Percentiles rank a stretch among this genome's conserved stretches.
Evolutionary conservation across 2,113 vertebrate species (phyloP).

Genomic region (Puffinus mauretanicus): DNA sequence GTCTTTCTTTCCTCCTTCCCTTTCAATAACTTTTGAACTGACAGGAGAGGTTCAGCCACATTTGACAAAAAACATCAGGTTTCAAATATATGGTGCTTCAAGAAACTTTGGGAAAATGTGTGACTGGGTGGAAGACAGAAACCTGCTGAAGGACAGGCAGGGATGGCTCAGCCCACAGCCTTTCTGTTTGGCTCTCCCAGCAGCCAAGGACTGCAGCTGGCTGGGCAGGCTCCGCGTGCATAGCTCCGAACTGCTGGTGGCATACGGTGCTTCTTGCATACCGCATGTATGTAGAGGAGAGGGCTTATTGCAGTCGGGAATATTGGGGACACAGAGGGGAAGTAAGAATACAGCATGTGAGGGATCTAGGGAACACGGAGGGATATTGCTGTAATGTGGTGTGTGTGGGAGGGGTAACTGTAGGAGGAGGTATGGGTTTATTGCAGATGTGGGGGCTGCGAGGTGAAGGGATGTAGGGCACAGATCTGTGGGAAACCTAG

Average conservation of each 20-base stretch:
- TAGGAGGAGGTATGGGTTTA: background rate
- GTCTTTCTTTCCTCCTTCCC: background rate
- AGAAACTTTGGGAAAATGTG: background rate
- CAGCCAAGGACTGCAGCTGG: background rate
- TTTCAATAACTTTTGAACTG: background rate
- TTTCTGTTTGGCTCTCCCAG: background rate
- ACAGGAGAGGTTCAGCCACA: background rate
- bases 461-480: background rate
- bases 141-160: background rate
- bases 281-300: fast-evolving
- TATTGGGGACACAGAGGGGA: background rate
- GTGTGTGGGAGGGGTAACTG: background rate
- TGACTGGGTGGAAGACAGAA: background rate
- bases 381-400: background rate
- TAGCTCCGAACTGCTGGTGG: background rate
- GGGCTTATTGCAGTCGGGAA: background rate
- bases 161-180: background rate
- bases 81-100: background rate
- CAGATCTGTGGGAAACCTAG: background rate
- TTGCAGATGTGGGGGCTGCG: background rate
- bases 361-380: background rate
- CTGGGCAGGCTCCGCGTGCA: background rate
- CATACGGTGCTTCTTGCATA: background rate
- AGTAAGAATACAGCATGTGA: background rate
- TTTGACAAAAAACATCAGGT: background rate